These are phyloP conservation scores for Plecotus auritus DNA, from an alignment of 2,113 vertebrate genomes.

Conservation along the genomic window DNA sequence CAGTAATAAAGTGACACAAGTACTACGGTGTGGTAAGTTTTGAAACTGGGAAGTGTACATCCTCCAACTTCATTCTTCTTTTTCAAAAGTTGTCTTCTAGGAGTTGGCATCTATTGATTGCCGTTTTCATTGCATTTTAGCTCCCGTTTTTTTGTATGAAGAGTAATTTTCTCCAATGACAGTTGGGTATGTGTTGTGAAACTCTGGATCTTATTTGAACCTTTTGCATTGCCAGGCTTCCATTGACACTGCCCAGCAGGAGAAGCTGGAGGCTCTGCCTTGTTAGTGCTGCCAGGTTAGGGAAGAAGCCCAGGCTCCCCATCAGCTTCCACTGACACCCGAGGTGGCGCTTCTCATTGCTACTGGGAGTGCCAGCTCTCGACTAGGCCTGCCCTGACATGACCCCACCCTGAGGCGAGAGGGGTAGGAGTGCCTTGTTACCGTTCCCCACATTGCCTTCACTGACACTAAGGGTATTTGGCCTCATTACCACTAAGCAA, in stretches of 20 bases:
- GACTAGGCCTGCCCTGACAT: fast-evolving
- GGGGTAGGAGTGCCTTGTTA: background rate
- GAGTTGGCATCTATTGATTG: background rate
- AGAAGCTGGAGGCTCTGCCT: background rate
- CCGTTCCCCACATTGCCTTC: background rate
- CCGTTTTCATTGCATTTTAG: background rate
- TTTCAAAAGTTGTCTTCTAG: background rate
- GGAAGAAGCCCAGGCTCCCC: background rate
- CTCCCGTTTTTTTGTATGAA: background rate
- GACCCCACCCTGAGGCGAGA: background rate
- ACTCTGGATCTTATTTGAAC: background rate
- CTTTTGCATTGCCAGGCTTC: background rate
- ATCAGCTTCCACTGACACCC: fast-evolving
- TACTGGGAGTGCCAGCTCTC: background rate
- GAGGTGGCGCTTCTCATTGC: background rate
- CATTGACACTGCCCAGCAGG: background rate
- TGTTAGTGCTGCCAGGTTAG: fast-evolving
- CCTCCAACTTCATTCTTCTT: background rate
- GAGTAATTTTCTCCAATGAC: background rate
- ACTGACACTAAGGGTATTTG: background rate
- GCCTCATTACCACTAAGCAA: background rate
- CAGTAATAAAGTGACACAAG: background rate
- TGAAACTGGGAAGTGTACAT: background rate
- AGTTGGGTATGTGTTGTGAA: background rate
- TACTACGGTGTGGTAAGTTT: background rate